Conservation (phyloP, 2,113 vertebrate species). For the Vanacampus margaritifer region DNA sequence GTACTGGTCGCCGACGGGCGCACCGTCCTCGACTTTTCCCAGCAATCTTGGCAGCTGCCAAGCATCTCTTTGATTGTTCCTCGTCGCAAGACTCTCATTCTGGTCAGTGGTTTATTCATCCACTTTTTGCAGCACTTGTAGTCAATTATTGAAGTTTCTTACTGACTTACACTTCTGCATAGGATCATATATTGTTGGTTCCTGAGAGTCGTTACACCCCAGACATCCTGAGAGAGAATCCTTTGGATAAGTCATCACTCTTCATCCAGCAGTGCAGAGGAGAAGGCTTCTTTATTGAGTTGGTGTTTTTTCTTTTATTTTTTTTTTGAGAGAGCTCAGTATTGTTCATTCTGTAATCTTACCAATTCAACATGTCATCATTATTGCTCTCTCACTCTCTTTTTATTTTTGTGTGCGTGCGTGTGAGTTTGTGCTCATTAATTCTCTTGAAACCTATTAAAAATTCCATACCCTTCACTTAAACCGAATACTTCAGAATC, state of each 20-base stretch:
- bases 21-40: slow-evolving; percentile 75
- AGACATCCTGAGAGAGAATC: slow-evolving; percentile 77
- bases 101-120: slow-evolving; percentile 73
- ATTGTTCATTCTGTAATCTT: too few relatives aligned
- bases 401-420: too few relatives aligned
- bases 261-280: slow-evolving; percentile 84
- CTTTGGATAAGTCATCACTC: slow-evolving; percentile 80
- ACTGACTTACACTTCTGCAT: slow-evolving; percentile 43
- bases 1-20: slow-evolving; percentile 74
- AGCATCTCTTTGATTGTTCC: slow-evolving; percentile 79
- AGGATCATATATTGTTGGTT: slow-evolving; percentile 85
- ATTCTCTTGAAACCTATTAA: too few relatives aligned
- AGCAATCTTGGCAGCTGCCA: slow-evolving; percentile 67
- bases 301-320: slow-evolving; percentile 59
- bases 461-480: too few relatives aligned
- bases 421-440: too few relatives aligned
- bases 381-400: too few relatives aligned
- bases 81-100: slow-evolving; percentile 71
- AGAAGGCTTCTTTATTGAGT: slow-evolving; percentile 87
- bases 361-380: too few relatives aligned
- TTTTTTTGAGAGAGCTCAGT: too few relatives aligned
- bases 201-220: slow-evolving; percentile 78
- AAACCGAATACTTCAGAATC: too few relatives aligned
- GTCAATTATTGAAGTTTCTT: neutral
- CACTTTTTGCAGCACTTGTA: neutral